Conservation (phyloP, 2,797 vertebrate genomes). For the Chrysocyon brachyurus region DNA sequence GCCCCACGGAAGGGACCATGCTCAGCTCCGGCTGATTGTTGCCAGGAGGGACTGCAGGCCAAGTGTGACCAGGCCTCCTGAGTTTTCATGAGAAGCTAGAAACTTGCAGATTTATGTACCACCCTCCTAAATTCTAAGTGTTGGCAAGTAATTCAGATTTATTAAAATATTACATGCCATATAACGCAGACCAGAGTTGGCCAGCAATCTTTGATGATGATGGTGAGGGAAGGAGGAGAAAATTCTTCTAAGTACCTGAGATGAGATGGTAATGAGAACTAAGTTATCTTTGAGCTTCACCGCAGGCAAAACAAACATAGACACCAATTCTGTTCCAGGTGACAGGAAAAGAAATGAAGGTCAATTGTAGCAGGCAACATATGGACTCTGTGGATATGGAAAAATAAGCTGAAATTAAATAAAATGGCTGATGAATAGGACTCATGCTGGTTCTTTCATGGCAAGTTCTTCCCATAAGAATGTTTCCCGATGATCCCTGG, state of each 20-base stretch:
- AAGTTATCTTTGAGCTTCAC: background rate
- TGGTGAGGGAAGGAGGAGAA: background rate
- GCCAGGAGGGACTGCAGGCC: background rate
- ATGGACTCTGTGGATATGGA: background rate
- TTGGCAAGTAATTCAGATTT: background rate
- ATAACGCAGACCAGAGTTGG: background rate
- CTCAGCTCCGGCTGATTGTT: background rate
- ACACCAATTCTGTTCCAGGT: background rate
- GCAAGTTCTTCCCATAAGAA: background rate
- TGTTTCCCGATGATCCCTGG: background rate
- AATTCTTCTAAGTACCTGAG: background rate
- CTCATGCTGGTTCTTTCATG: background rate
- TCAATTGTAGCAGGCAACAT: background rate
- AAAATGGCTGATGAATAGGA: background rate
- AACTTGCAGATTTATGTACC: background rate
- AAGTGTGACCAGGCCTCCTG: background rate
- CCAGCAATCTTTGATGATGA: background rate
- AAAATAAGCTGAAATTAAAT: slow-evolving; percentile 22
- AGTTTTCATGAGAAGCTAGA: background rate
- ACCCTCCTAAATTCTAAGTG: background rate
- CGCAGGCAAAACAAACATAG: background rate
- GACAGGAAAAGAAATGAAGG: slow-evolving; percentile 1
- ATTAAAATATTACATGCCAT: background rate
- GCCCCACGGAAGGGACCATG: background rate
- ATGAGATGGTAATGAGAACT: background rate